Evolutionary conservation across 2,113 vertebrate genomes (phyloP).

Genomic region (Tachycineta bicolor): DNA sequence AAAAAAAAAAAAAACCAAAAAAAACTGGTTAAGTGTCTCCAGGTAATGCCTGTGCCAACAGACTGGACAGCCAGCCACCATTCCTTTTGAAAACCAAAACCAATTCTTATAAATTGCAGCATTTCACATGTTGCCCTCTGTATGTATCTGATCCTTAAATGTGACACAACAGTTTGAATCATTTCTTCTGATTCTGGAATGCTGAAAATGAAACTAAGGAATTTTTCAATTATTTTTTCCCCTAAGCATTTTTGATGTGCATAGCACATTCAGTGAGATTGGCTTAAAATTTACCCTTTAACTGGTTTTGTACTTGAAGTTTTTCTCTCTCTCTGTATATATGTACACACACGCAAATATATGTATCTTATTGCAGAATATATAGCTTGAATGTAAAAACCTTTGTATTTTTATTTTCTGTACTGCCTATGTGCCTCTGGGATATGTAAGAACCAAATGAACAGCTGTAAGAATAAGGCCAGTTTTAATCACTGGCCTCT

Average conservation of each 20-base stretch:
- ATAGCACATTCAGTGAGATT: not conserved
- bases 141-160: not conserved
- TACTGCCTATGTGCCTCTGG: constrained; percentile 53
- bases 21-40: not conserved
- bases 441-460: constrained; percentile 12
- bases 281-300: not conserved
- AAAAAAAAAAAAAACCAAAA: not conserved
- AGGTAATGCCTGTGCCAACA: not conserved
- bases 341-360: not conserved
- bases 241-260: not conserved
- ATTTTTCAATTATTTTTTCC: not conserved
- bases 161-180: not conserved
- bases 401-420: constrained; percentile 59
- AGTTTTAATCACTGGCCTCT: constrained; percentile 12
- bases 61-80: not conserved
- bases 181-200: not conserved
- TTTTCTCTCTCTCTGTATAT: not conserved
- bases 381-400: constrained; percentile 25
- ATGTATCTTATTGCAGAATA: constrained; percentile 16
- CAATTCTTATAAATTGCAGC: not conserved
- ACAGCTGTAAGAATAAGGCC: constrained; percentile 18
- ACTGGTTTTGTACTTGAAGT: constrained; percentile 42
- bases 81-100: not conserved
- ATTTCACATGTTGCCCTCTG: not conserved
- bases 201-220: not conserved